Conservation (phyloP, 2,113 vertebrate species). For the Galbula dea region DNA sequence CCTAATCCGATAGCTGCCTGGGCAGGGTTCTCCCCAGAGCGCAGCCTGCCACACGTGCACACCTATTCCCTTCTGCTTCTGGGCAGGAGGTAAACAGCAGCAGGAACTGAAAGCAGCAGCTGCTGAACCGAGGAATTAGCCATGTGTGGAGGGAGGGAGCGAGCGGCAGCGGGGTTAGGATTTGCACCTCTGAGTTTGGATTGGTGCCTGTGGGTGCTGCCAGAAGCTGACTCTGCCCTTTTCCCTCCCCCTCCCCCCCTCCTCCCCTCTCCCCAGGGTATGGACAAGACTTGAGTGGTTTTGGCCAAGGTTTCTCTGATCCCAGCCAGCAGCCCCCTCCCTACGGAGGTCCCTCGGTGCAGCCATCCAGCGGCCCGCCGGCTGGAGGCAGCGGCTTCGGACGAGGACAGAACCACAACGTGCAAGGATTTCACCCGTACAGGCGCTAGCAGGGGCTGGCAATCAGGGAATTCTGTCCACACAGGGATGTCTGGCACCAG, state of each 20-base stretch:
- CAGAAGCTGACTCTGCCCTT: background rate
- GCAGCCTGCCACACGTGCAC: accelerated
- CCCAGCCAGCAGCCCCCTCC: conserved; percentile 89
- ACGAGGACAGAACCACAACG: conserved; percentile 97
- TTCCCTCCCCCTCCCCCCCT: background rate
- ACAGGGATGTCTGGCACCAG: conserved; percentile 71
- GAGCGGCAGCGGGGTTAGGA: background rate
- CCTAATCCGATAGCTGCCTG: accelerated
- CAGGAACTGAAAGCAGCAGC: background rate
- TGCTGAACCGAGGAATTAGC: too few relatives aligned
- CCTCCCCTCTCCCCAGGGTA: conserved; percentile 87
- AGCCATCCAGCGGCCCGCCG: conserved; percentile 84
- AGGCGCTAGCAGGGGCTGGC: conserved; percentile 83
- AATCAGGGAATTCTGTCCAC: conserved; percentile 83
- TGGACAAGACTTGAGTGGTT: conserved; percentile 95
- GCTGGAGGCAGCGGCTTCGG: conserved; percentile 86
- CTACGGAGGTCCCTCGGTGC: conserved; percentile 87
- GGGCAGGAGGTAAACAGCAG: background rate
- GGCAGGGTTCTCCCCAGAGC: background rate
- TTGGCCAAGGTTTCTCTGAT: conserved; percentile 93
- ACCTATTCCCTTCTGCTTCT: background rate
- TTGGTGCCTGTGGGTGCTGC: background rate
- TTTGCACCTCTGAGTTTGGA: background rate
- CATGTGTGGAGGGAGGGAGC: background rate
- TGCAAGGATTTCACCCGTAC: conserved; percentile 98